Evolutionary conservation across 2,888 invertebrate genomes (phyloP), one percentile per base, ranked within the genome.

Genomic region (Apeira syringaria): DNA sequence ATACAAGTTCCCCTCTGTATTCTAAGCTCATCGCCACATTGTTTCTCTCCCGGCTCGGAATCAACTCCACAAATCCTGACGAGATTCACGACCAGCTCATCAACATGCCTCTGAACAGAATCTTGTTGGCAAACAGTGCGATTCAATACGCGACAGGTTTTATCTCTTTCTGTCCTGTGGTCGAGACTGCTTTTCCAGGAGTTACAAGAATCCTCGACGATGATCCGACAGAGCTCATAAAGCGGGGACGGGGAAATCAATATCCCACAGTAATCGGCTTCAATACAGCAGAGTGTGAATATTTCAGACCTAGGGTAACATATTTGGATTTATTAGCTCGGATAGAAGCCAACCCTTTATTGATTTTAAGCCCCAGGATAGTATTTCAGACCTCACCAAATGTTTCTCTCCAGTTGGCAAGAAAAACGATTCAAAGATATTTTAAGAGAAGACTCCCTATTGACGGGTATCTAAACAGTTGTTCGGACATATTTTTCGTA

Each of bases 41-140:
- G 9, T 50, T 50, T 22, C 36, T 50, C 8, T 6, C 7, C 0
- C 6, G 32, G n/a, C 18, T 92, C 88, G 92, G 58, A 18, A 43
- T 55, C 8, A 53, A 52, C 30, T 49, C 53, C 4, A 52, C 50
- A 3, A 47, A 53, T 28, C 42, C 48, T 0, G 47, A 47, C 5
- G 43, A 42, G n/a, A 47, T 58, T 4, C 47, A 58, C 27, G 32
- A 54, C 3, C 36, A 43, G 9, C 53, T 69, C 1, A 24, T 47
- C 2, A 27, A 43, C 1, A 50, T 47, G 13, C 51, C 61, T n/a
- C 41, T 60, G 0, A 30, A 56, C 5, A 42, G 40, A 8, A 56
- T 69, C 17, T 34, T 61, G 22, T 28, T 43, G 2, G 64, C 58
- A 1, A 57, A 58, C 13, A 39, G 45, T 5, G 27, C 8, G 1